Percentiles rank a stretch among this genome's conserved stretches.
Evolutionary conservation across 2,113 vertebrate species (phyloP).

Genomic region (Aptenodytes forsteri): DNA sequence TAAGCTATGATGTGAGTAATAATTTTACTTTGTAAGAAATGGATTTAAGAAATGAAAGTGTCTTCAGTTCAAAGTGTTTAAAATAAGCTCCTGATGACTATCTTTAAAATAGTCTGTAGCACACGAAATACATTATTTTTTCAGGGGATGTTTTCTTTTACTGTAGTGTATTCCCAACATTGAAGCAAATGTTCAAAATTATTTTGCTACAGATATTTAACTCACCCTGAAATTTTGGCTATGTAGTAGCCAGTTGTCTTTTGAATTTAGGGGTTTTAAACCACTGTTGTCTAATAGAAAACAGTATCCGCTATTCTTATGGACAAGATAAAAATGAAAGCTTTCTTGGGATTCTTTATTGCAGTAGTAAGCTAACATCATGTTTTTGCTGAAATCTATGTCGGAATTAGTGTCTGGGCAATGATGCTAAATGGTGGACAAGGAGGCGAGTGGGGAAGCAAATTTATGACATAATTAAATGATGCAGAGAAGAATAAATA

Average conservation of each 20-base stretch:
- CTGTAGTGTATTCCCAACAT: neutral
- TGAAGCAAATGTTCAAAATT: neutral
- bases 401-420: neutral
- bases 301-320: neutral
- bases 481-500: neutral
- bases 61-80: neutral
- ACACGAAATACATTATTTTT: neutral
- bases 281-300: neutral
- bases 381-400: neutral
- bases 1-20: neutral
- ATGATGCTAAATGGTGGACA: neutral
- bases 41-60: neutral
- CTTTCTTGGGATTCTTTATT: neutral
- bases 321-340: neutral
- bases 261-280: fast-evolving
- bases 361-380: neutral
- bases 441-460: neutral
- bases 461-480: neutral
- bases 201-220: neutral
- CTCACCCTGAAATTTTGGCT: neutral
- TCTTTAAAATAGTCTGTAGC: neutral
- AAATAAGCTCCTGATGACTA: neutral
- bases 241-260: neutral
- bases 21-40: neutral
- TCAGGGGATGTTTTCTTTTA: neutral